A percentile compares a stretch with the other conserved stretches of the same genome.
Evolutionary conservation across 92 coral and sea anemone genomes (phyloP).

Genomic region (Porites evermanni): DNA sequence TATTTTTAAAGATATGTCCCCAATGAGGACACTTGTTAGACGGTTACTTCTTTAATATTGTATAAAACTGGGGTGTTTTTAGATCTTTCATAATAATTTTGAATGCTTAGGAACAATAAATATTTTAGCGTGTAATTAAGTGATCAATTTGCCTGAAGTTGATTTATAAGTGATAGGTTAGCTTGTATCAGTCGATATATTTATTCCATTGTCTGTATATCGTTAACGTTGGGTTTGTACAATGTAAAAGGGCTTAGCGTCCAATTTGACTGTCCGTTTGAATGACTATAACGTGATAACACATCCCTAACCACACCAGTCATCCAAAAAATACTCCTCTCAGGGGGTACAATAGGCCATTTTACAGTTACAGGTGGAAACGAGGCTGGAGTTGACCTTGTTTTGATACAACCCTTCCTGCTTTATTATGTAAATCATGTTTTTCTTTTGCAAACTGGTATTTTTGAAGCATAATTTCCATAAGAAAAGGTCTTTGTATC

Average conservation of each 20-base stretch:
- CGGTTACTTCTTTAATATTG: background rate
- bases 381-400: too few species aligned
- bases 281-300: too few species aligned
- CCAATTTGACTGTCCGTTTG: background rate
- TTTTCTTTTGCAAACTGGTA: too few species aligned
- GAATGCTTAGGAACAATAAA: background rate
- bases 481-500: too few species aligned
- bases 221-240: background rate
- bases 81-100: constrained; percentile 12
- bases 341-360: too few species aligned
- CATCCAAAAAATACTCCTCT: too few species aligned
- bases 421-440: too few species aligned
- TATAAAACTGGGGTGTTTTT: background rate
- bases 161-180: background rate
- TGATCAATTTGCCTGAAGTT: background rate
- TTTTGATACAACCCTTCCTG: too few species aligned
- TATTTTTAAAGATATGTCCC: background rate
- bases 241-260: background rate
- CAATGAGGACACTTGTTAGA: background rate
- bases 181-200: background rate
- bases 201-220: constrained; percentile 25
- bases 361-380: too few species aligned
- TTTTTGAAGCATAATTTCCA: too few species aligned
- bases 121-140: constrained; percentile 24
- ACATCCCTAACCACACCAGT: too few species aligned